Conservation (phyloP, 2,113 vertebrate genomes). For the Tretioscincus oriximinensis region DNA sequence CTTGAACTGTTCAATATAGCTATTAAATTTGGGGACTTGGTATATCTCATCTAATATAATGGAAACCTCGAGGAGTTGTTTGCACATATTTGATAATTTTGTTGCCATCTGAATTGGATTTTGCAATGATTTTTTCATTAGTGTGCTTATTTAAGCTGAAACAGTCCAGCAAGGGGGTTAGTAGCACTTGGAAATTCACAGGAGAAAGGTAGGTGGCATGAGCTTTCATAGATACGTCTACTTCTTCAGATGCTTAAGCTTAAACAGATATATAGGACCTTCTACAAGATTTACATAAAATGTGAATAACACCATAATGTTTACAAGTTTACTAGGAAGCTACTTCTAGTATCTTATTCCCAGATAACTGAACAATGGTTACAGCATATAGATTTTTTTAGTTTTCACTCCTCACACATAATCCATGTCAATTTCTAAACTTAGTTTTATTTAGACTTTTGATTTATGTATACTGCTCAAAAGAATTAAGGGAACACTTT, state of each 20-base stretch:
- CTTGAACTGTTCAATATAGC: too few relatives aligned
- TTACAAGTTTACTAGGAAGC: background rate
- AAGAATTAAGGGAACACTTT: too few relatives aligned
- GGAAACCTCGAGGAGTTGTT: background rate
- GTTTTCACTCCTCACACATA: too few relatives aligned
- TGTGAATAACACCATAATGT: background rate
- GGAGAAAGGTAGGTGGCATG: too few relatives aligned
- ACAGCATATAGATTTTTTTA: background rate
- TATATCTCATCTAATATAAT: background rate
- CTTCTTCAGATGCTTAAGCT: too few relatives aligned
- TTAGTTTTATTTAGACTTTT: too few relatives aligned
- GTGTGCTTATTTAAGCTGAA: background rate
- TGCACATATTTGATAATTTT: background rate
- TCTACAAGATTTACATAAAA: background rate
- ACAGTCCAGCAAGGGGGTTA: too few relatives aligned
- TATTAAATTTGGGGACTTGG: background rate
- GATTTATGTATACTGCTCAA: too few relatives aligned
- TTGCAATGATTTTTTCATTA: background rate
- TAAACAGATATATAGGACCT: background rate
- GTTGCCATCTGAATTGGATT: background rate
- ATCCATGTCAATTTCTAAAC: too few relatives aligned
- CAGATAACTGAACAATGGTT: background rate
- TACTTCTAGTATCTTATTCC: background rate
- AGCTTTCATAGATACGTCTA: too few relatives aligned
- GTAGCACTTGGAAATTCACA: too few relatives aligned